A percentile compares a stretch with the other conserved stretches of the same genome.
phyloP scores from a whole-genome alignment of 2,888 invertebrate genomes.

The Tanaodytes sp. region DNA sequence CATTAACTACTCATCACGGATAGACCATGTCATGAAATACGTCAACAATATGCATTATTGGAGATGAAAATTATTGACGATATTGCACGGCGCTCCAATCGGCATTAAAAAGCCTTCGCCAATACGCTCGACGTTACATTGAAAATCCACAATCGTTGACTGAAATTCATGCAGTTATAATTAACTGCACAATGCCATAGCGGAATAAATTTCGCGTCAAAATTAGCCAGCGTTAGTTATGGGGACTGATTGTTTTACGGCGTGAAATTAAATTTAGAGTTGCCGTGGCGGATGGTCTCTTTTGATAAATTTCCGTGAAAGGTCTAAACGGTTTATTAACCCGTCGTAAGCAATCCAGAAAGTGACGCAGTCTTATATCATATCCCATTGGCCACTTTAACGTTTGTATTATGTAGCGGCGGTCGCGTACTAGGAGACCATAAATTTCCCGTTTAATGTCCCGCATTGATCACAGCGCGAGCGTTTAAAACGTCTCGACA shows the following conservation, averaged over 20 bases:
- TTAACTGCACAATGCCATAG: too few species aligned
- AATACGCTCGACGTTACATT: too few species aligned
- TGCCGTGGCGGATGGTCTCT: neutral
- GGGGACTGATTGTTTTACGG: too few species aligned
- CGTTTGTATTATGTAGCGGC: constrained; percentile 41
- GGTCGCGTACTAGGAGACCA: constrained; percentile 31
- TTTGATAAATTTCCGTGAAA: constrained; percentile 38
- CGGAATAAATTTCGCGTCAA: too few species aligned
- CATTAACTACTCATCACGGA: too few species aligned
- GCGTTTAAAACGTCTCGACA: constrained; percentile 47
- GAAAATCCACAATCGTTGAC: too few species aligned
- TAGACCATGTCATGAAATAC: too few species aligned
- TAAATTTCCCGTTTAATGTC: constrained; percentile 52
- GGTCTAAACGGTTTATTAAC: constrained; percentile 40
- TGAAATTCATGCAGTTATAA: too few species aligned
- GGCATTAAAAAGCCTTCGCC: constrained; percentile 23
- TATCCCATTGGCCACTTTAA: constrained; percentile 42
- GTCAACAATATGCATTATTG: constrained; percentile 32
- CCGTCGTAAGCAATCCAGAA: constrained; percentile 32
- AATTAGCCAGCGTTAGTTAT: neutral
- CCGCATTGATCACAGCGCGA: constrained; percentile 48
- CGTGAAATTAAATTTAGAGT: too few species aligned
- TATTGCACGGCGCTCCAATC: constrained; percentile 7
- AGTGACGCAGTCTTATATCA: constrained; percentile 41
- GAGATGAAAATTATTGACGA: constrained; percentile 21